Evolutionary conservation across 2,113 vertebrate genomes (phyloP).

Genomic region (Mormoops blainvillei): DNA sequence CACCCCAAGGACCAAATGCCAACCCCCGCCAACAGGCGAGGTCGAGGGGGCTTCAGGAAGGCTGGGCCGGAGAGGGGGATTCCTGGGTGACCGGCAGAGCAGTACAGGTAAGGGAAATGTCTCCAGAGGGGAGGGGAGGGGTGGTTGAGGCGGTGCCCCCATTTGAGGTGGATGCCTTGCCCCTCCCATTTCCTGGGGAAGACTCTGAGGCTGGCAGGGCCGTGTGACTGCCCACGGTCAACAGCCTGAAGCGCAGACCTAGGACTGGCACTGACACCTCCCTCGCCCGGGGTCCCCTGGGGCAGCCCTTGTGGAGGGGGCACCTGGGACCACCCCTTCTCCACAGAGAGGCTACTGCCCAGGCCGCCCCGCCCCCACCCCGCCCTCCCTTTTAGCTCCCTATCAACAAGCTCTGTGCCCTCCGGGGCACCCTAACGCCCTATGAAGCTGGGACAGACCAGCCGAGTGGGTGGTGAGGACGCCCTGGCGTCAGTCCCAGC

Average conservation of each 20-base stretch:
- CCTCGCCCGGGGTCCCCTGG: accelerated
- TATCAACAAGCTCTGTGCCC: accelerated
- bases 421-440: accelerated
- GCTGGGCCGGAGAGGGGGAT: not conserved
- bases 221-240: not conserved
- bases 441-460: not conserved
- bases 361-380: too few relatives aligned
- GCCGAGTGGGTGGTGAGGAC: accelerated
- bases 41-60: not conserved
- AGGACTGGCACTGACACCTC: not conserved
- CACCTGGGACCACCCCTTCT: too few relatives aligned
- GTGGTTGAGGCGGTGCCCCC: not conserved
- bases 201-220: too few relatives aligned
- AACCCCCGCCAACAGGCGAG: too few relatives aligned
- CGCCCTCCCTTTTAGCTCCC: too few relatives aligned
- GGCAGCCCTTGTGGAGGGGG: not conserved
- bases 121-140: not conserved
- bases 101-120: not conserved
- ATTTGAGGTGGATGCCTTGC: not conserved
- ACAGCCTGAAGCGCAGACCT: not conserved
- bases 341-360: too few relatives aligned
- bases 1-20: too few relatives aligned
- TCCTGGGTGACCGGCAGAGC: too few relatives aligned
- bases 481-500: not conserved
- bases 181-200: not conserved